Evolutionary conservation across 2,797 vertebrate species (phyloP).

Genomic region (Luscinia luscinia): DNA sequence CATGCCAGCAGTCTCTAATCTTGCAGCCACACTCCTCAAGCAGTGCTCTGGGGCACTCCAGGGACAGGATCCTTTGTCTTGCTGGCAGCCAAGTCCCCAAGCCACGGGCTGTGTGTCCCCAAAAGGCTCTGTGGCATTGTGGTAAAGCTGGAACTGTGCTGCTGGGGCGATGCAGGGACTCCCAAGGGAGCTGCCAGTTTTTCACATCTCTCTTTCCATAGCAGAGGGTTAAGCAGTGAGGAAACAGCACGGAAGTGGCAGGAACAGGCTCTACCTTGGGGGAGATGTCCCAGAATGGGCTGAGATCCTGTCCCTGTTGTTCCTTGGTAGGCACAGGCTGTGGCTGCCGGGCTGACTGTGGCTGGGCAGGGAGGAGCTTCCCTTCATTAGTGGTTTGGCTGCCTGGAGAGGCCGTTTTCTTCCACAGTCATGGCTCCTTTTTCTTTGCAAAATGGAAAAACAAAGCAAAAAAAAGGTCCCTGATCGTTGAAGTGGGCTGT

Average conservation of each 20-base stretch:
- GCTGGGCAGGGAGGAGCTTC: conserved; percentile 11
- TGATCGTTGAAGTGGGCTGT: not conserved
- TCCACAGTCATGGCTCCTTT: not conserved
- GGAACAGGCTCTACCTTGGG: not conserved
- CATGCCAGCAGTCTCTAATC: not conserved
- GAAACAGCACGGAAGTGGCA: not conserved
- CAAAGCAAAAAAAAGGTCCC: not conserved
- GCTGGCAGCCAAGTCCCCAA: not conserved
- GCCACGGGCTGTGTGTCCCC: not conserved
- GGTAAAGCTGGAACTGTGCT: not conserved
- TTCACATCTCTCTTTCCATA: not conserved
- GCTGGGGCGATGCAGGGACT: not conserved
- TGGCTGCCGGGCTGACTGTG: not conserved
- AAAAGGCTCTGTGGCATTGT: not conserved
- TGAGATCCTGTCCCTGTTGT: not conserved
- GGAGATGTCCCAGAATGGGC: not conserved
- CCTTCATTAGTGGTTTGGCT: conserved; percentile 30
- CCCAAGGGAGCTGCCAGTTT: not conserved
- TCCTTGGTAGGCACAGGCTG: fast-evolving
- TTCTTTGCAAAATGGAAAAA: not conserved
- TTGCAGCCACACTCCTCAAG: not conserved
- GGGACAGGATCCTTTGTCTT: not conserved
- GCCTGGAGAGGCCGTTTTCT: not conserved
- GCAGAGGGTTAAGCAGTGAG: not conserved
- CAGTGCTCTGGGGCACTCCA: not conserved